Conservation (phyloP, 2,797 vertebrate genomes). For the Pelobates cultripes region DNA sequence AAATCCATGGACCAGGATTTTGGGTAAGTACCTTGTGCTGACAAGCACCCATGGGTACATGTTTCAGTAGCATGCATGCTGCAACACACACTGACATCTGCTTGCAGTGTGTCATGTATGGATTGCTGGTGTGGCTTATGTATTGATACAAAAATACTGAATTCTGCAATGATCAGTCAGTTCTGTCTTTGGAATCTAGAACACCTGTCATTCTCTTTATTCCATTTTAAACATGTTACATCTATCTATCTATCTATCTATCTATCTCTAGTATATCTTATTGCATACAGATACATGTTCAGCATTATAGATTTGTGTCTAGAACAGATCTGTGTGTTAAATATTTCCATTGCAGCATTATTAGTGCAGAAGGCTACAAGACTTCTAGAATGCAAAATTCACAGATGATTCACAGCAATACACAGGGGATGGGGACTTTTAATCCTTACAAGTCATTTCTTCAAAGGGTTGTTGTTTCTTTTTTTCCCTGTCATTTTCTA, state of each 20-base stretch:
- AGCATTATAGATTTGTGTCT: background rate
- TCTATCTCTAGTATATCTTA: background rate
- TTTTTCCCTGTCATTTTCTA: slow-evolving; percentile 47
- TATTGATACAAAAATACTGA: background rate
- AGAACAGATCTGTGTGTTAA: background rate
- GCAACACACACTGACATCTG: slow-evolving; percentile 33
- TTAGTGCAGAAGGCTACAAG: background rate
- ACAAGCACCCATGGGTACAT: background rate
- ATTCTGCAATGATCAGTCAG: background rate
- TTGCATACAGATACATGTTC: background rate
- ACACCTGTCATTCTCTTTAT: background rate
- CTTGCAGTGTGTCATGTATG: background rate
- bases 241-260: background rate
- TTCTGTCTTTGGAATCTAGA: background rate
- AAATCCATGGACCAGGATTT: slow-evolving; percentile 99
- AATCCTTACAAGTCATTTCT: slow-evolving; percentile 39
- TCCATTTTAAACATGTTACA: background rate
- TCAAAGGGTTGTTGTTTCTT: slow-evolving; percentile 38
- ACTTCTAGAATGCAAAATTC: background rate
- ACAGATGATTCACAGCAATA: slow-evolving; percentile 14
- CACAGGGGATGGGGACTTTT: slow-evolving; percentile 7
- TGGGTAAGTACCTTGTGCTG: slow-evolving; percentile 77
- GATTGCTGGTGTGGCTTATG: background rate
- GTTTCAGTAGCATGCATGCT: slow-evolving; percentile 19
- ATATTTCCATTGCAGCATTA: slow-evolving; percentile 19